Percentiles rank a stretch among this genome's conserved stretches.
phyloP scores from a whole-genome alignment of 2,113 vertebrate species.

The Thymallus thymallus region DNA sequence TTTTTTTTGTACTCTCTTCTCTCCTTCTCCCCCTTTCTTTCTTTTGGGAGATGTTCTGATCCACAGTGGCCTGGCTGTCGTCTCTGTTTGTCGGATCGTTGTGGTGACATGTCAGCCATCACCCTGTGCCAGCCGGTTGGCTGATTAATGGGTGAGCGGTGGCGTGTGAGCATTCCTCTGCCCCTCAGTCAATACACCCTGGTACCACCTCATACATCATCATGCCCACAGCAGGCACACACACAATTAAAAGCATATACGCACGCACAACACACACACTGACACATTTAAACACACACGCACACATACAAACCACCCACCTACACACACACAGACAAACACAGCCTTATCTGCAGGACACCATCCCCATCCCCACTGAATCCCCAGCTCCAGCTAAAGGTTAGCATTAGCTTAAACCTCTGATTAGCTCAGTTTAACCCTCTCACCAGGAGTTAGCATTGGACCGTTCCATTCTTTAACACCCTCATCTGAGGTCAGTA shows the following conservation, averaged over 20 bases:
- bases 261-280: not conserved
- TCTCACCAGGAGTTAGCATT: too few relatives aligned
- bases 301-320: too few relatives aligned
- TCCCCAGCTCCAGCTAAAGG: too few relatives aligned
- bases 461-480: too few relatives aligned
- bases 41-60: not conserved
- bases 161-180: slow-evolving; percentile 13
- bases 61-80: not conserved
- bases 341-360: not conserved
- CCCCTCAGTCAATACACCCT: slow-evolving; percentile 25
- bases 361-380: too few relatives aligned
- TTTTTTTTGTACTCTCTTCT: not conserved
- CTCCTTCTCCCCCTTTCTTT: not conserved
- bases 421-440: too few relatives aligned
- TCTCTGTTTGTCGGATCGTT: not conserved
- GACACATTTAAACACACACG: not conserved
- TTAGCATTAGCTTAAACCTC: too few relatives aligned
- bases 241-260: not conserved
- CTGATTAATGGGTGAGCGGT: slow-evolving; percentile 25
- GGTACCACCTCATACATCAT: slow-evolving; percentile 29
- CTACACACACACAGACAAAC: not conserved
- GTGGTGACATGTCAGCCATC: not conserved
- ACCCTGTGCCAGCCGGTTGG: not conserved
- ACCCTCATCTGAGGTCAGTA: too few relatives aligned
- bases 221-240: not conserved